Base-by-base conservation (phyloP, 2,113 vertebrate genomes). In the Leiothrix lutea region DNA sequence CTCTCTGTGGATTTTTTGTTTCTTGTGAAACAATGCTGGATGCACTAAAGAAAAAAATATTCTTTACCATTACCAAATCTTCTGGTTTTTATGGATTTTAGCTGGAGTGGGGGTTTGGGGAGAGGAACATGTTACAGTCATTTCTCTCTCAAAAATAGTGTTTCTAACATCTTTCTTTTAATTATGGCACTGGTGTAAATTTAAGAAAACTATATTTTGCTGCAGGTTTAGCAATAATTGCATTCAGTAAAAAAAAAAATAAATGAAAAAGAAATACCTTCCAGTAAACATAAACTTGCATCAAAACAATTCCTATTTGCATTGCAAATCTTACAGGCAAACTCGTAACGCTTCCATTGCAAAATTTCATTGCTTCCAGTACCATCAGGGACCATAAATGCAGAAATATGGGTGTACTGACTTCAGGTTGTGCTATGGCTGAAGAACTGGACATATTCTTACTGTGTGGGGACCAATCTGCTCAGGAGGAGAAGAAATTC, bases 241-340 rank as follows among this genome's bases (percentile, higher is more conserved):
- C 18, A 50, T 28, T 84, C 66, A 73, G 28, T 24, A 81, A 92
- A 72, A 60, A 83, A 60, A 79, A 64, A 79, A n/a, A 25, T 74
- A 61, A 13, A 0, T 75, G 28, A 54, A 82, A 79, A 71, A 62
- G 5, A 80, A 86, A 67, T 54, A 72, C 35, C 67, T 95, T 58
- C 66, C 54, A 80, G 67, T 80, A 70, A 92, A 77, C 8, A 94
- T 70, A 57, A 94, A 72, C 53, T 42, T 79, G 25, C 48, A 72
- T 79, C 57, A 53, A 92, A 96, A 67, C 33, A 56, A 79, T 91
- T 93, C 80, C 70, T 69, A 88, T 90, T 92, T 96, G 81, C 87
- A 88, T 86, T 91, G 81, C 90, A 95, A 93, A 90, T 95, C 38
- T 81, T 47, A 88, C 14, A 85, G 88, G 33, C 17, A 66, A 88